These are phyloP conservation scores for Drosophila athabasca DNA, from an alignment of 1,140 invertebrate species.

Conservation along the genomic window DNA sequence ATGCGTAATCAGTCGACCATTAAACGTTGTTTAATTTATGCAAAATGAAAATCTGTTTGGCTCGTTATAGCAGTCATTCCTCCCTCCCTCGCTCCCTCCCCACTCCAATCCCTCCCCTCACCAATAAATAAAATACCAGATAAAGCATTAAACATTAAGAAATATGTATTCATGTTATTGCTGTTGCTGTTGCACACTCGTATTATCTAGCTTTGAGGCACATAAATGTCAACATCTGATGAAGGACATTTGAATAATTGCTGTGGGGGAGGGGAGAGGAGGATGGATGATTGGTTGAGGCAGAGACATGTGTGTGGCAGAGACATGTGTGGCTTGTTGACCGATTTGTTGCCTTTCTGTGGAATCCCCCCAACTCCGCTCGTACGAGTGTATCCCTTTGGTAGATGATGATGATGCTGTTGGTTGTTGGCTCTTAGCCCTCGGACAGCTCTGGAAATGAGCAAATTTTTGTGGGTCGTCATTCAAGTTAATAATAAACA, in stretches of 20 bases:
- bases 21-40: constrained; percentile 46
- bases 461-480: constrained; percentile 61
- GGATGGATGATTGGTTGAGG: too few species aligned
- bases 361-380: too few species aligned
- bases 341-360: too few species aligned
- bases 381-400: background rate
- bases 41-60: constrained; percentile 49
- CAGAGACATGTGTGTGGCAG: constrained; percentile 7
- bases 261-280: background rate
- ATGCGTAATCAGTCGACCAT: constrained; percentile 16
- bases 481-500: constrained; percentile 71
- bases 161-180: constrained; percentile 36
- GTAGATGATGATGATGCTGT: too few species aligned
- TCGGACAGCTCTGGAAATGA: constrained; percentile 66
- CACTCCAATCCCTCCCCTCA: background rate
- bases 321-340: constrained; percentile 1
- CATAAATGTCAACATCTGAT: constrained; percentile 40
- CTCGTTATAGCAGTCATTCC: constrained; percentile 6
- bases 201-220: constrained; percentile 1
- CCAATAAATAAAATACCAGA: constrained; percentile 31
- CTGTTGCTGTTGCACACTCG: background rate
- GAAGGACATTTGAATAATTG: constrained; percentile 50
- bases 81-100: background rate
- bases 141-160: constrained; percentile 19
- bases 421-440: background rate